A percentile compares a stretch with the other conserved stretches of the same genome.
Evolutionary conservation across 2,888 invertebrate genomes (phyloP).

Genomic region (Cephus rjabovi): DNA sequence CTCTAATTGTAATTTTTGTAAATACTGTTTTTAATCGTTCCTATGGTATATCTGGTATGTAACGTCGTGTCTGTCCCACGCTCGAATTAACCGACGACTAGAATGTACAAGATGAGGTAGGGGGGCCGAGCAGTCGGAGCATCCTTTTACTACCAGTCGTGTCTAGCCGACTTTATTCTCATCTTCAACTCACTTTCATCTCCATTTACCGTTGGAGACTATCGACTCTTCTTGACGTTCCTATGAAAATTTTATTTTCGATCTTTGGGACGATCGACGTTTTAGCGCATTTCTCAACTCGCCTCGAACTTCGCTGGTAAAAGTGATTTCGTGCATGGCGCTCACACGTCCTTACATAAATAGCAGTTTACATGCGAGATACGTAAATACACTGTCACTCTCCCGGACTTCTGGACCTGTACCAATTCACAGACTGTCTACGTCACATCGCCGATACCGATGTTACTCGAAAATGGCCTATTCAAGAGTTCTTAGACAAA

Average conservation of each 20-base stretch:
- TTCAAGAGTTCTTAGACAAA: not conserved
- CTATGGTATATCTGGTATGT: not conserved
- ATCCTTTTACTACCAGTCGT: conserved; percentile 1
- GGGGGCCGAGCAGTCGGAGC: not conserved
- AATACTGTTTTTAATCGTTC: not conserved
- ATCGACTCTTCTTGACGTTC: not conserved
- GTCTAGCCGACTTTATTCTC: not conserved
- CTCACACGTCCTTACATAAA: not conserved
- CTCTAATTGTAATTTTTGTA: not conserved
- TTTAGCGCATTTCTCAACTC: not conserved
- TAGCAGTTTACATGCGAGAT: not conserved
- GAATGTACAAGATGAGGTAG: not conserved
- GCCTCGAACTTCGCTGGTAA: not conserved
- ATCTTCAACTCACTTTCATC: conserved; percentile 42
- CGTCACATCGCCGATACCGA: not conserved
- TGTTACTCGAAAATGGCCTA: not conserved
- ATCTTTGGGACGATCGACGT: not conserved
- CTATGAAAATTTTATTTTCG: not conserved
- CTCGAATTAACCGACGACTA: not conserved
- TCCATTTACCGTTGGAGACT: conserved; percentile 8
- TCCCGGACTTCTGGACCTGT: no score
- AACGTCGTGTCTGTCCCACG: not conserved
- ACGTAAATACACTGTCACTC: not conserved
- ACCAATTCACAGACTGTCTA: not conserved
- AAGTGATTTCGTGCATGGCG: not conserved